Conservation (phyloP, 1,140 invertebrate species). For the Drosophila kepulauana region DNA sequence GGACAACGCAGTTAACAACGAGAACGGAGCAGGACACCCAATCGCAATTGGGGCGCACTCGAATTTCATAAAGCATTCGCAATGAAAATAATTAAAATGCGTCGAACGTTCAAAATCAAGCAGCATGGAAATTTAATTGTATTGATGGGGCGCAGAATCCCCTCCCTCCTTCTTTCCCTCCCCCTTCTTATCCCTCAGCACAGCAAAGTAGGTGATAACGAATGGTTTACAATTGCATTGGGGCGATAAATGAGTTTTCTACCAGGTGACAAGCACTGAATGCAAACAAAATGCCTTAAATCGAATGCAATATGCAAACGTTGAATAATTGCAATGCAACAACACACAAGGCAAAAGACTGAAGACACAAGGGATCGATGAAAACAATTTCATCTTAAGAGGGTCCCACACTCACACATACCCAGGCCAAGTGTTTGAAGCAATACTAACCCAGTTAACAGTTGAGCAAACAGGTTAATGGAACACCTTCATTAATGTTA, state of each 20-base stretch:
- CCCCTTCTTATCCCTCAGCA: not conserved
- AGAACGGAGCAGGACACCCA: conserved; percentile 23
- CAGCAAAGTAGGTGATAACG: conserved; percentile 25
- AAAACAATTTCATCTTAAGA: conserved; percentile 14
- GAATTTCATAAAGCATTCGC: conserved; percentile 78
- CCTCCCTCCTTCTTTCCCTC: not conserved
- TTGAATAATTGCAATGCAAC: conserved; percentile 18
- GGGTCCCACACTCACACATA: not conserved
- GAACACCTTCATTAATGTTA: not conserved
- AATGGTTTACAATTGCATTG: conserved; percentile 47
- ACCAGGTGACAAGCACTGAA: conserved; percentile 32
- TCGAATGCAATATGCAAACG: conserved; percentile 35
- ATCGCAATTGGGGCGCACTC: conserved; percentile 55
- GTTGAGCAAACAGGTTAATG: conserved; percentile 4
- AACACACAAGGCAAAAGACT: not conserved
- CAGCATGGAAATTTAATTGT: conserved; percentile 82
- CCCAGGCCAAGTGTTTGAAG: not conserved
- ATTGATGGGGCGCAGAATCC: conserved; percentile 48
- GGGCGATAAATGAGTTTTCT: conserved; percentile 56
- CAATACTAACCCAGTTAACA: conserved; percentile 17
- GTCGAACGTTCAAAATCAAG: conserved; percentile 80
- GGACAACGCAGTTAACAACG: conserved; percentile 5
- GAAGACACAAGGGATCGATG: conserved; percentile 2
- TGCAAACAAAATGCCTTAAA: conserved; percentile 44
- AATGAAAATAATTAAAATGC: conserved; percentile 83